Evolutionary conservation across 2,888 invertebrate genomes (phyloP), one percentile per base, ranked within the genome.

Genomic region (Leucoptera coffeella): DNA sequence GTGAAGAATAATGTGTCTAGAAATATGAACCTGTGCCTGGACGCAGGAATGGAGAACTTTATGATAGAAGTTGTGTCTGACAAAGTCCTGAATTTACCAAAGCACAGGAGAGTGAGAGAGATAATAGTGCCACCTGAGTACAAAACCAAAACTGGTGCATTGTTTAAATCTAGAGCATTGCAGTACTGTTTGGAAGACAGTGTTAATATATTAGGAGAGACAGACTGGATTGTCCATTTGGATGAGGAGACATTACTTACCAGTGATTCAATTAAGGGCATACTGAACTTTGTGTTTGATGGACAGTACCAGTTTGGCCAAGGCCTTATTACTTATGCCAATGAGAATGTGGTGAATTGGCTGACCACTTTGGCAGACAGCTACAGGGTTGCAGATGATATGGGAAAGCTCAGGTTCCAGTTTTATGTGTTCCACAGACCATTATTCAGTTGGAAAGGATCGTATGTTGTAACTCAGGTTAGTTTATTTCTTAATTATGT

Each of bases 361-460:
- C 73, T 95, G 33, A 96, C 95, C 12, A 96, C 96, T 1, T 62
- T 96, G 37, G 94, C 94, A 9, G 96, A 96, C 50, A 92, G 91
- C 47, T 95, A 89, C 56, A 79, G 96, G 35, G 95, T 96, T 2
- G 88, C 94, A 13, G 95, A 96, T 62, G 96, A 96, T 47, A 93
- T 96, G 94, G 96, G 96, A 30, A 96, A 96, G 60, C 65, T 96
- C 29, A 77, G 93, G 41, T 74, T 92, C 35, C 95, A 95, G 54
- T 93, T 96, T 49, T 84, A 85, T 43, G 72, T 89, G 57, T 94
- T 96, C 54, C 93, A 95, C 53, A 90, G 88, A 50, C 95, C 96
- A 11, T 71, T 94, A 29, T 94, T 96, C 58, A 93, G 94, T 55
- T 95, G 95, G 94, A 96, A 96, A 65, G 96, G 96, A 32, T 95